Base-by-base conservation (phyloP, 2,888 invertebrate species). In the Lasioglossum zephyrum region DNA sequence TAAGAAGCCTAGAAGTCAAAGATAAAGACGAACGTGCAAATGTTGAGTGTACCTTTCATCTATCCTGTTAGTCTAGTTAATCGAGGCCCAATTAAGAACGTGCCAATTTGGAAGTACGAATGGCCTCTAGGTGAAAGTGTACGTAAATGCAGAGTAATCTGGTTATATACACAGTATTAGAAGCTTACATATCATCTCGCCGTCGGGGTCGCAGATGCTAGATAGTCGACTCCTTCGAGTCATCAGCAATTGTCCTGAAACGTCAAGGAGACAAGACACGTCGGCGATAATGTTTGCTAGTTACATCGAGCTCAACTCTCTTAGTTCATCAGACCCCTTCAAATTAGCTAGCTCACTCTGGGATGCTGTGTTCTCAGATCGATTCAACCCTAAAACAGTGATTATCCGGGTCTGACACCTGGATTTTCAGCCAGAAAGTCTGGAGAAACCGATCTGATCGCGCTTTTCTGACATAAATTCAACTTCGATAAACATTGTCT, bases 161-260 rank as follows among this genome's bases (percentile, higher is more conserved):
- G 74, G 49, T 81, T 16, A 31, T 63, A 63, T 16, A 63, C 60
- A 63, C 60, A 63, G 81, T 87, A 80, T 85, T 81, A 77, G 82
- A 87, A 88, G 93, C 97, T 97, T 97, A 97, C 97, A 96, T 96
- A 96, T 96, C 95, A 93, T 93, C 88, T 97, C 97, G 93, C 97
- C 97, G 92, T 97, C 97, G 90, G 93, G 92, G 95, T 97, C 97
- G 89, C 97, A 96, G 93, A 97, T 96, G 96, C 97, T 97, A 92
- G 94, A 94, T 85, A 95, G 94, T 82, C 95, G 94, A 93, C 95
- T 94, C 93, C 95, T 93, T 87, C 95, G 93, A 85, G 94, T 92
- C 94, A 95, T 92, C 94, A 95, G 90, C 92, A 94, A 91, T 92
- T 93, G 94, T 89, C 95, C 95, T 95, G 95, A 81, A 95, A 95